A percentile compares a stretch with the other conserved stretches of the same genome.
These are phyloP conservation scores for Stomorhina lunata DNA, from an alignment of 2,888 invertebrate genomes.

Conservation along the genomic window DNA sequence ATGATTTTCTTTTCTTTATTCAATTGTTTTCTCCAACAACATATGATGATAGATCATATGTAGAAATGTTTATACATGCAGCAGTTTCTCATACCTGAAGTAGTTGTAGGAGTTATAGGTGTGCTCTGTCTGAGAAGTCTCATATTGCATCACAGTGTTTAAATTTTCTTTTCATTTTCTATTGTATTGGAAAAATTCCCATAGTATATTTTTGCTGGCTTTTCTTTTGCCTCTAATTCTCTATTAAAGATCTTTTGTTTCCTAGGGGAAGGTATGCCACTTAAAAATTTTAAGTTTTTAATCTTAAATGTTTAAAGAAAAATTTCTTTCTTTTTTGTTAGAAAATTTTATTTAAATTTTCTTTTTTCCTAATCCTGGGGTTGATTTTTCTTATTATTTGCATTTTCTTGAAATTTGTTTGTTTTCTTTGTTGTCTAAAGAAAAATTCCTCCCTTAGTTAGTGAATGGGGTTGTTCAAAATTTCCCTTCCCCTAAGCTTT, in stretches of 20 bases:
- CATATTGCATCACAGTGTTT: conserved; percentile 13
- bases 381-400: not conserved
- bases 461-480: not conserved
- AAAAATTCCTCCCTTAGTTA: not conserved
- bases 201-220: no score
- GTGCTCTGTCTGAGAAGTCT: no score
- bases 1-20: conserved; percentile 21
- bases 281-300: not conserved
- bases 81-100: conserved; percentile 10
- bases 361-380: not conserved
- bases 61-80: no score
- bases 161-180: conserved; percentile 3
- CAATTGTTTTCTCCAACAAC: not conserved
- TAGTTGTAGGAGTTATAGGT: not conserved
- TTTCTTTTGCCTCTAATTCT: no score
- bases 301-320: not conserved
- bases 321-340: not conserved
- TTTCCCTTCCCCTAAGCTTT: not conserved
- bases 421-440: not conserved
- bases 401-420: not conserved
- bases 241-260: no score
- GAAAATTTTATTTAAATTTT: not conserved
- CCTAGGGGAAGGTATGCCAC: conserved; percentile 22
- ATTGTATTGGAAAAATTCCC: not conserved
- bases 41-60: not conserved